These are phyloP conservation scores for Ochotona princeps DNA, from an alignment of 2,113 vertebrate genomes.

Conservation along the genomic window DNA sequence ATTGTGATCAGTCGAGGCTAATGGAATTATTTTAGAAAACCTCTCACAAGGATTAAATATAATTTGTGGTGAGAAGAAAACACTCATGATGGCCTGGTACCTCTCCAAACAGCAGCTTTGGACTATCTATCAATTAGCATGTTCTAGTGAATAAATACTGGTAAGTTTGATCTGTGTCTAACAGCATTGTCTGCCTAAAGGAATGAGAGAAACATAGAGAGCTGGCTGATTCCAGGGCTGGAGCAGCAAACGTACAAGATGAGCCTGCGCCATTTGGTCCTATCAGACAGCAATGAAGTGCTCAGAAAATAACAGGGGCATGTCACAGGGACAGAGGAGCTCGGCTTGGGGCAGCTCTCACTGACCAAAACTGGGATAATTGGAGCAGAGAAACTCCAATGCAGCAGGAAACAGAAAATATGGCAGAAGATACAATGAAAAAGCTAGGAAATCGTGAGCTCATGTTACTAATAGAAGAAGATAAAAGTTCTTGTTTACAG, in stretches of 20 bases:
- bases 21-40: constrained; percentile 3
- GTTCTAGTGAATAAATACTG: constrained; percentile 29
- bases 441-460: not conserved
- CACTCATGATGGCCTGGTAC: not conserved
- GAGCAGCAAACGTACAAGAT: not conserved
- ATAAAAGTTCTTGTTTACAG: not conserved
- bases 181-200: not conserved
- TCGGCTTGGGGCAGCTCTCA: not conserved
- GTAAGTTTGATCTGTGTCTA: not conserved
- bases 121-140: constrained; percentile 24
- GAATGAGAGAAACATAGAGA: not conserved
- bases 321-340: not conserved
- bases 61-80: not conserved
- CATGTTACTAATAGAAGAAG: not conserved
- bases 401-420: constrained; percentile 29
- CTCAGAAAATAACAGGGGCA: not conserved
- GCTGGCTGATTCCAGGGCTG: not conserved
- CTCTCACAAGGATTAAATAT: not conserved
- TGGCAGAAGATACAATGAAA: not conserved
- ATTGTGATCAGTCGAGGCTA: not conserved
- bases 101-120: constrained; percentile 13
- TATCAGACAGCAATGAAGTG: not conserved
- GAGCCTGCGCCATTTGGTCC: not conserved
- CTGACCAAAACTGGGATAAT: not conserved
- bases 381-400: not conserved